phyloP scores from a whole-genome alignment of 2,113 vertebrate species.

The Caranx ignobilis region DNA sequence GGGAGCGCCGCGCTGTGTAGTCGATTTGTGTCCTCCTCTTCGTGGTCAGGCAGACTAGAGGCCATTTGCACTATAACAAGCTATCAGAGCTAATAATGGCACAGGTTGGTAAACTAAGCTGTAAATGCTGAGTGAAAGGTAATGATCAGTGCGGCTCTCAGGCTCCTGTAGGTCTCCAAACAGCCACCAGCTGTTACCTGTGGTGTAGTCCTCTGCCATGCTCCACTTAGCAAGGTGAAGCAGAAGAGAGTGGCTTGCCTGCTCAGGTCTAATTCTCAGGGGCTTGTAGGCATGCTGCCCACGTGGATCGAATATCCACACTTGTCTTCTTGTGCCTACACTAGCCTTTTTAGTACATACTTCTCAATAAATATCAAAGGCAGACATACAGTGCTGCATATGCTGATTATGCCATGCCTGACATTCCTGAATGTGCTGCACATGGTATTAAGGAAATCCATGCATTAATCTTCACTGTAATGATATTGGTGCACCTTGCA shows the following conservation, averaged over 20 bases:
- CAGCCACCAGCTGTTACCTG: conserved; percentile 77
- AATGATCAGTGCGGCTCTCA: conserved; percentile 72
- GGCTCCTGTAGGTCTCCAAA: conserved; percentile 54
- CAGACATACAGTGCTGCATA: conserved; percentile 58
- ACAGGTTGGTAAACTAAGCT: conserved; percentile 56
- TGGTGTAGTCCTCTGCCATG: conserved; percentile 60
- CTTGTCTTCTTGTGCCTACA: conserved; percentile 48
- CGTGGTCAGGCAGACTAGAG: conserved; percentile 17
- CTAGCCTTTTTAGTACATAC: conserved; percentile 60
- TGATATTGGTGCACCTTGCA: conserved; percentile 56
- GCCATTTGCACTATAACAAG: conserved; percentile 38
- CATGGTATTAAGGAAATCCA: conserved; percentile 60
- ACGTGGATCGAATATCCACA: conserved; percentile 68
- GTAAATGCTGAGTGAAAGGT: conserved; percentile 74
- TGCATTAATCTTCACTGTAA: conserved; percentile 64
- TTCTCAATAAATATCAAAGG: conserved; percentile 72
- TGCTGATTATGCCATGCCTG: conserved; percentile 71
- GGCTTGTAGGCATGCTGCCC: conserved; percentile 65
- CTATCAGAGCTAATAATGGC: conserved; percentile 54
- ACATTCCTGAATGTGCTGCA: conserved; percentile 67
- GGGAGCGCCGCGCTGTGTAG: conserved; percentile 22
- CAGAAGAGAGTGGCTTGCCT: conserved; percentile 57
- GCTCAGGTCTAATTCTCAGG: conserved; percentile 55
- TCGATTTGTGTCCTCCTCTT: conserved; percentile 21
- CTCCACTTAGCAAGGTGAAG: conserved; percentile 77